Evolutionary conservation across 1,140 invertebrate genomes (phyloP).

Genomic region (Drosophila novamexicana): DNA sequence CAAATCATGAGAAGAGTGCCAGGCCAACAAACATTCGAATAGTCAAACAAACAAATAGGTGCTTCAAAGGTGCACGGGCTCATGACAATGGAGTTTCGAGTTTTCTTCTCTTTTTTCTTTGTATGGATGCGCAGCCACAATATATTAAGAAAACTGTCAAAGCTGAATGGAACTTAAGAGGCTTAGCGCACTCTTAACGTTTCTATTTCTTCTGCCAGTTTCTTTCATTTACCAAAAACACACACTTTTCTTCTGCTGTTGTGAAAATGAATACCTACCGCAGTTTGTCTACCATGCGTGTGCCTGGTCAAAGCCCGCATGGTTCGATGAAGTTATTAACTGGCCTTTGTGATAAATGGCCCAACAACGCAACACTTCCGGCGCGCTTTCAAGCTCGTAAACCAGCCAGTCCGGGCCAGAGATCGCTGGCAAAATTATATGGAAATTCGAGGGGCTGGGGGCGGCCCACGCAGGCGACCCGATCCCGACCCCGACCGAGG

Average conservation of each 20-base stretch:
- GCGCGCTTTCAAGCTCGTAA: constrained; percentile 13
- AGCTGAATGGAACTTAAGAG: constrained; percentile 83
- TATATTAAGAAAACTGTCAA: constrained; percentile 81
- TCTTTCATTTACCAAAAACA: constrained; percentile 43
- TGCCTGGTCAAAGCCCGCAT: constrained; percentile 39
- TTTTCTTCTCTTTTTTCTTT: constrained; percentile 40
- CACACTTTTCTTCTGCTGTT: constrained; percentile 9
- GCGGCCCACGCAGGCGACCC: constrained; percentile 55
- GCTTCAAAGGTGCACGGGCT: constrained; percentile 36
- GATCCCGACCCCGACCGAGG: background rate
- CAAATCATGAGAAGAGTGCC: constrained; percentile 56
- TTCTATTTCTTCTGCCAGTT: constrained; percentile 37
- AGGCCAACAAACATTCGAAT: constrained; percentile 17
- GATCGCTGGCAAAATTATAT: constrained; percentile 7
- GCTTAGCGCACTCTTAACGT: constrained; percentile 77
- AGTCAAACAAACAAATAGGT: constrained; percentile 68
- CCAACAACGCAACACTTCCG: constrained; percentile 54
- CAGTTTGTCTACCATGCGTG: constrained; percentile 22
- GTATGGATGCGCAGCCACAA: constrained; percentile 67
- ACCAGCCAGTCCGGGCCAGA: background rate
- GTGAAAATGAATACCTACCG: constrained; percentile 59
- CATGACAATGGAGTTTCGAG: constrained; percentile 66
- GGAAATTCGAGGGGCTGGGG: constrained; percentile 21
- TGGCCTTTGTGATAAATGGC: constrained; percentile 53
- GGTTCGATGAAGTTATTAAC: constrained; percentile 68